phyloP scores from a whole-genome alignment of 2,113 vertebrate genomes.

The Albula goreensis region DNA sequence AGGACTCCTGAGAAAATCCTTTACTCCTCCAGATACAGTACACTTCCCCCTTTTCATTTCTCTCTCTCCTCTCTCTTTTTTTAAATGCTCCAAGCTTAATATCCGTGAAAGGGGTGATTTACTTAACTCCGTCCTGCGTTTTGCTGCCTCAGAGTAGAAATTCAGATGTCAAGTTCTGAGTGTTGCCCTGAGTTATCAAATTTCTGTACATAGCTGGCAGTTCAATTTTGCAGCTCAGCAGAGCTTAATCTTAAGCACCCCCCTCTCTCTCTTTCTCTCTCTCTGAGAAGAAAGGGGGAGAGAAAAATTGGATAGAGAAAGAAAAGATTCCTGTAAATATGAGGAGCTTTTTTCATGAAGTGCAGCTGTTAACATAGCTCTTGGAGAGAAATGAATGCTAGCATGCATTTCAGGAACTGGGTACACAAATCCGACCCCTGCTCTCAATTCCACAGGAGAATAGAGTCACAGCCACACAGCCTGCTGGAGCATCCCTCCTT shows the following conservation, averaged over 20 bases:
- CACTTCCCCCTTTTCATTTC: conserved; percentile 10
- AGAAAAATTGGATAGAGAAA: conserved; percentile 5
- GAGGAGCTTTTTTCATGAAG: too few relatives aligned
- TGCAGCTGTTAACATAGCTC: conserved; percentile 14
- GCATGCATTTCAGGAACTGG: background rate
- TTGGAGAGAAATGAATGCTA: conserved; percentile 19
- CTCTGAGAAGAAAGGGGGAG: background rate
- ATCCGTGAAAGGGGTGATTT: conserved; percentile 40
- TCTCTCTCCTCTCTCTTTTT: background rate
- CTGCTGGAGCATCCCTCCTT: too few relatives aligned
- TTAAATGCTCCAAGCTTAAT: conserved; percentile 35
- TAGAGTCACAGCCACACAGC: background rate
- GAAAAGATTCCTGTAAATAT: conserved; percentile 32
- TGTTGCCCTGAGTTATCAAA: conserved; percentile 53
- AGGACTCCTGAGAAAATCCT: conserved; percentile 31
- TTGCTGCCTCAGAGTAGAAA: conserved; percentile 41
- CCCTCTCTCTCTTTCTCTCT: conserved; percentile 6
- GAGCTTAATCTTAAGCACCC: conserved; percentile 54
- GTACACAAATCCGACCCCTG: background rate
- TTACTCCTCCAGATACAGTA: conserved; percentile 11
- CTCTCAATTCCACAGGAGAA: too few relatives aligned
- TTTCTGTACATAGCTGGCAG: conserved; percentile 55
- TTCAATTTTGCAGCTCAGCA: conserved; percentile 64
- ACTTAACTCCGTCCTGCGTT: conserved; percentile 30
- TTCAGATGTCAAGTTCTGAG: conserved; percentile 54